Base-by-base conservation (phyloP, 2,888 invertebrate genomes). In the Hirudinaria manillensis region DNA sequence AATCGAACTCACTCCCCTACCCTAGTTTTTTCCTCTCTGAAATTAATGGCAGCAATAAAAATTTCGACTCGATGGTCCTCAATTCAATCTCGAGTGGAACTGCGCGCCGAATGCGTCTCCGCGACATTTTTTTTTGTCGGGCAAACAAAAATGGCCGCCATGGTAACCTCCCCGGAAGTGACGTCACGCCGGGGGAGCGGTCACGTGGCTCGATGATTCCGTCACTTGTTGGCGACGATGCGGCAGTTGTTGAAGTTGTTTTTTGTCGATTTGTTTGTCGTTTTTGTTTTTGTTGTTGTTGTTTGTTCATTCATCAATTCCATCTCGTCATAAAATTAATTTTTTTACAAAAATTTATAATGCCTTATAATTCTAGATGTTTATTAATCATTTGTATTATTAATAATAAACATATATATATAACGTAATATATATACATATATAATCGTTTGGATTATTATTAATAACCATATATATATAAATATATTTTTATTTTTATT, bases 31-130 rank as follows among this genome's bases (percentile, higher is more conserved):
- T 55, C 32, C 32, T 34, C 36, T 72, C 53, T 32, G 53, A 72
- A 72, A 72, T 72, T 72, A 72, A 72, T 72, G 72, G 53, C n/a
- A 51, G 72, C 72, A 72, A 72, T 72, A 72, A 72, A 72, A 72
- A 53, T 72, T 72, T 72, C 53, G 72, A 72, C 53, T 72, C 53
- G 72, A 72, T 72, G 53, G 72, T 29, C 29, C 72, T 72, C 72
- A 72, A 72, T 72, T 72, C 72, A 51, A 3, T 72, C 72, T 72
- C 72, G 53, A 72, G 72, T 45, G 51, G 55, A 53, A n/a, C 27
- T 34, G 38, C 53, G 2, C 72, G 32, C 61, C 61, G 53, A 51
- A 72, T 53, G 72, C 72, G 72, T 72, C 27, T 32, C 34, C 32
- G 72, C 72, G 61, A 55, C 70, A 70, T 70, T 70, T 38, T 45